Conservation (phyloP, 2,113 vertebrate genomes). For the Hippocampus zosterae region DNA sequence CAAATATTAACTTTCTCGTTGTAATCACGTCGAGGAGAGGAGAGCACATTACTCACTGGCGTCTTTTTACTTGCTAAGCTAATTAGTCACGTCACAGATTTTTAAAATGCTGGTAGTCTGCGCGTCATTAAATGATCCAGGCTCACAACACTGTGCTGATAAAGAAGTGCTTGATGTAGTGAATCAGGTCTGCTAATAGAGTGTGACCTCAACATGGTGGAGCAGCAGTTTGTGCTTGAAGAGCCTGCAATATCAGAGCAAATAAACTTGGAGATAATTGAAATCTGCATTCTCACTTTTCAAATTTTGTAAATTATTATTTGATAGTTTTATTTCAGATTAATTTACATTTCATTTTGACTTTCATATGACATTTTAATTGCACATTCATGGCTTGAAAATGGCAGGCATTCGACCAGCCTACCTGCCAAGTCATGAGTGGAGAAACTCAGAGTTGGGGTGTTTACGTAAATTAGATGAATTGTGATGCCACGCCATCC, state of each 20-base stretch:
- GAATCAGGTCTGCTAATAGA: neutral
- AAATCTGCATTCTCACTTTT: neutral
- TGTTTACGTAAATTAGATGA: too few species aligned
- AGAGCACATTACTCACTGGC: neutral
- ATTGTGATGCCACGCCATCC: neutral
- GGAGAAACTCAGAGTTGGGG: neutral
- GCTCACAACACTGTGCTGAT: neutral
- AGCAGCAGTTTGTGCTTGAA: neutral
- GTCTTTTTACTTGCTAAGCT: neutral
- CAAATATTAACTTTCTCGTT: neutral
- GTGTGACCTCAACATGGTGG: neutral
- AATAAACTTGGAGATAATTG: neutral
- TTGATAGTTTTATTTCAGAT: too few species aligned
- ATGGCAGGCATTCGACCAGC: neutral
- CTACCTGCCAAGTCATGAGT: neutral
- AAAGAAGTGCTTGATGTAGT: neutral
- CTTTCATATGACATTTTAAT: too few species aligned
- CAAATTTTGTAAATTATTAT: too few species aligned
- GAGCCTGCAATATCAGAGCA: neutral
- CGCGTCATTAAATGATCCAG: neutral
- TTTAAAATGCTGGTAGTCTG: neutral
- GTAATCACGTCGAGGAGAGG: neutral
- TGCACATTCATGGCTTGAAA: neutral
- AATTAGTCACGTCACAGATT: constrained; percentile 1
- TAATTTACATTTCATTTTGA: neutral